These are phyloP conservation scores for Drosophila tani DNA, from an alignment of 1,140 invertebrate genomes.

Conservation along the genomic window DNA sequence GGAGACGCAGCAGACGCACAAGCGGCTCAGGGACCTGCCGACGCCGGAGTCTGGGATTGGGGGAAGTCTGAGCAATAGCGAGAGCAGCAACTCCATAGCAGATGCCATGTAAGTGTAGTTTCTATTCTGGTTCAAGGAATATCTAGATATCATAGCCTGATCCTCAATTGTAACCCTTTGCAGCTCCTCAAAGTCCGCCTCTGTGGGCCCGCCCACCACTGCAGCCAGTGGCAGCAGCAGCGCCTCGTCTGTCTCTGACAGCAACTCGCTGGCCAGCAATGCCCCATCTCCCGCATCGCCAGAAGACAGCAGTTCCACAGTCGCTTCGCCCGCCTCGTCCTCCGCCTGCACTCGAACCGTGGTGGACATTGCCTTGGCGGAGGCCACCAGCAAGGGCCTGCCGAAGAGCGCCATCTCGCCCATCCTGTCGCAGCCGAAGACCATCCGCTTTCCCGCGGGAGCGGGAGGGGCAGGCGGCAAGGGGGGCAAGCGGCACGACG, in stretches of 20 bases:
- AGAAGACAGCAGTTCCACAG: constrained; percentile 27
- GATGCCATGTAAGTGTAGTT: constrained; percentile 70
- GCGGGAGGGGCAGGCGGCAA: constrained; percentile 78
- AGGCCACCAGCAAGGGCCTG: constrained; percentile 52
- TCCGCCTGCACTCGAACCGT: constrained; percentile 41
- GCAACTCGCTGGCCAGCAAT: constrained; percentile 59
- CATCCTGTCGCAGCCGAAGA: constrained; percentile 91
- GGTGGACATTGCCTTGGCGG: constrained; percentile 69
- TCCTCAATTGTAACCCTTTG: neutral
- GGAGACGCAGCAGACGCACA: constrained; percentile 64
- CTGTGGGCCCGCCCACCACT: constrained; percentile 52
- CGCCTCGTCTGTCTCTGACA: constrained; percentile 53
- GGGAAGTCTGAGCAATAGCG: constrained; percentile 79
- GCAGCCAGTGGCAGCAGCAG: constrained; percentile 41
- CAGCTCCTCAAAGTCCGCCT: constrained; percentile 52
- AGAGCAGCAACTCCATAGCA: constrained; percentile 74
- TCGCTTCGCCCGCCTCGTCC: constrained; percentile 22
- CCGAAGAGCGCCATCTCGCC: constrained; percentile 87
- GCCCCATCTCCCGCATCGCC: constrained; percentile 64
- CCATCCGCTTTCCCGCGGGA: constrained; percentile 90
- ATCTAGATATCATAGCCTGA: neutral
- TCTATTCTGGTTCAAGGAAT: neutral
- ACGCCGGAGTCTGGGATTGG: constrained; percentile 81
- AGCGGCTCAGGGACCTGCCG: constrained; percentile 62
- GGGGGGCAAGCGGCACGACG: constrained; percentile 85